Conservation (phyloP, 2,113 vertebrate genomes). For the Lampris megalopsis region DNA sequence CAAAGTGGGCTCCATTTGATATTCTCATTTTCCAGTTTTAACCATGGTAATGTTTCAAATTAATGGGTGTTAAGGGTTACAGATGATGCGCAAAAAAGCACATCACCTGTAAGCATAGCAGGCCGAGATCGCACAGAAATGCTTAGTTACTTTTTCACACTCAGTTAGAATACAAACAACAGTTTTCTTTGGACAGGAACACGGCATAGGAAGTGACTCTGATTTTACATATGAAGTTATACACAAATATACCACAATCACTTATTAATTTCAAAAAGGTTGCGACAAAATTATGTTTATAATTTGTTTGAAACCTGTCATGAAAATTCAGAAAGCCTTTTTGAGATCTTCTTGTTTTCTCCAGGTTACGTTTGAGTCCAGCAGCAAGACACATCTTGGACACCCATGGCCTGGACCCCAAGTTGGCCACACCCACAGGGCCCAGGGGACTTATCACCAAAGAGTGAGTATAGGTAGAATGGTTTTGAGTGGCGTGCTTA, state of each 20-base stretch:
- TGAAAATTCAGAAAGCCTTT: too few species aligned
- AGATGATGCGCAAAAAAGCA: neutral
- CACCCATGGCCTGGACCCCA: constrained; percentile 87
- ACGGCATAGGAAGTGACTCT: too few species aligned
- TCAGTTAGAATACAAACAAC: too few species aligned
- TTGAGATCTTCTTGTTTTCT: neutral
- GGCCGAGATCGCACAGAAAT: neutral
- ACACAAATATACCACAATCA: too few species aligned
- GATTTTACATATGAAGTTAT: too few species aligned
- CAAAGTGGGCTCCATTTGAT: constrained; percentile 47
- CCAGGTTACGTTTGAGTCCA: constrained; percentile 92
- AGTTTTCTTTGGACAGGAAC: too few species aligned
- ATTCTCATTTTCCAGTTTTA: constrained; percentile 27
- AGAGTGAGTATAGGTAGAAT: constrained; percentile 85
- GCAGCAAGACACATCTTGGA: constrained; percentile 94
- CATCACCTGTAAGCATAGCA: neutral
- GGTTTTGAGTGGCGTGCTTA: neutral
- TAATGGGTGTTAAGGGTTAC: neutral
- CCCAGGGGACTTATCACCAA: constrained; percentile 94
- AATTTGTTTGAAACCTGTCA: too few species aligned
- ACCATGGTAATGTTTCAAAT: constrained; percentile 1
- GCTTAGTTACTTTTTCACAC: too few species aligned
- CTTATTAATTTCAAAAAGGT: too few species aligned
- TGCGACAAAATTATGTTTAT: too few species aligned
- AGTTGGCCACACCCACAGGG: constrained; percentile 85